Conservation (phyloP, 2,888 invertebrate species). For the Sussaba pulchella region DNA sequence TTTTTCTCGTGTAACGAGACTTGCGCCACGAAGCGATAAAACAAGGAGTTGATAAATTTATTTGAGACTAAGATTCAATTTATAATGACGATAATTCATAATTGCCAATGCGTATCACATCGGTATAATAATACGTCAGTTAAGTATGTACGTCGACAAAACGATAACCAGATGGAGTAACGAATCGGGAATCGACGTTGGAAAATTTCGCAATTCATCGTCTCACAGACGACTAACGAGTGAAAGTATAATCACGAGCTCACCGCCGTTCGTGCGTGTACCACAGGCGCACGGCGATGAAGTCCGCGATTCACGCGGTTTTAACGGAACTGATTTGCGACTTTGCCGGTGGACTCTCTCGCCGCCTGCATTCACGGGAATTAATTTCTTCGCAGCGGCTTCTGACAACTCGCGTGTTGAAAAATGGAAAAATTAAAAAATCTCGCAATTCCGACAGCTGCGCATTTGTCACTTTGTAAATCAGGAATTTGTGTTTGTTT, state of each 20-base stretch:
- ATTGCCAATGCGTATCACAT: neutral
- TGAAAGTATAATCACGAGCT: constrained; percentile 57
- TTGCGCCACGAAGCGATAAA: too few relatives aligned
- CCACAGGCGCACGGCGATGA: neutral
- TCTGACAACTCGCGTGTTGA: neutral
- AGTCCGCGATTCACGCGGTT: constrained; percentile 28
- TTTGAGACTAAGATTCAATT: too few relatives aligned
- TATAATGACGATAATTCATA: neutral
- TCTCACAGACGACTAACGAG: constrained; percentile 45
- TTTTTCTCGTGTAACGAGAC: too few relatives aligned
- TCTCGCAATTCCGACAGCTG: constrained; percentile 5
- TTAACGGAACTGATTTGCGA: constrained; percentile 59
- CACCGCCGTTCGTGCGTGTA: constrained; percentile 8
- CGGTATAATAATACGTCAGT: neutral
- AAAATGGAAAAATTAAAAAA: constrained; percentile 29
- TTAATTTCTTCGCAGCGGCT: constrained; percentile 15
- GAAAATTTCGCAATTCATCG: constrained; percentile 56
- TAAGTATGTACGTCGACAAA: constrained; percentile 1
- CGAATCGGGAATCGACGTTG: constrained; percentile 37
- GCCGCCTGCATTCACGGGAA: constrained; percentile 10
- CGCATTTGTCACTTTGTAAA: constrained; percentile 26
- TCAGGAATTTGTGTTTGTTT: neutral
- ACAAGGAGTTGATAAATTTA: too few relatives aligned
- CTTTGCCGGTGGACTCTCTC: constrained; percentile 8
- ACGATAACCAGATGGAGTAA: constrained; percentile 25